These are phyloP conservation scores for Holacanthus passer DNA, from an alignment of 2,113 vertebrate genomes.

Conservation along the genomic window DNA sequence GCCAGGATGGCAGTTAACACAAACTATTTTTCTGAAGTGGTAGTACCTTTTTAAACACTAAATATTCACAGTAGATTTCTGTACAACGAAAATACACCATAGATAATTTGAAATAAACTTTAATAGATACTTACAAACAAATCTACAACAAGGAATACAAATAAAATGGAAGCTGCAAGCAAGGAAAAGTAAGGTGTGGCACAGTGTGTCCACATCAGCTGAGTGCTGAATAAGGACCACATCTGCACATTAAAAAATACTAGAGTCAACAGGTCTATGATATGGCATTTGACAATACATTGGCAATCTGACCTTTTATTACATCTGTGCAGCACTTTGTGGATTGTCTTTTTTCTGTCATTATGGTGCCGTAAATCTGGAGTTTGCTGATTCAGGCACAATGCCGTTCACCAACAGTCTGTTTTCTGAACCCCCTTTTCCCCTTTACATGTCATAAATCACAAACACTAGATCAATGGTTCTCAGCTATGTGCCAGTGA, in stretches of 20 bases:
- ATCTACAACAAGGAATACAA: constrained; percentile 92
- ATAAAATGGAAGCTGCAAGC: constrained; percentile 88
- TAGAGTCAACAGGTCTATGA: constrained; percentile 61
- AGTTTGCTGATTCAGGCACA: constrained; percentile 70
- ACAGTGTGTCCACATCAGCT: constrained; percentile 59
- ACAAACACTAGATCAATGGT: constrained; percentile 64
- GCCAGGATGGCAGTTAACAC: too few species aligned
- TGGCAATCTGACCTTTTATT: constrained; percentile 62
- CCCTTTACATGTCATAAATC: constrained; percentile 47
- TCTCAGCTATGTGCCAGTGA: constrained; percentile 51
- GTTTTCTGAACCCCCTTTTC: background rate
- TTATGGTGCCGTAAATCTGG: constrained; percentile 48
- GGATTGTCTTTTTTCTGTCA: constrained; percentile 69
- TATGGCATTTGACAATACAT: constrained; percentile 65
- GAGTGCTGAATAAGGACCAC: constrained; percentile 56
- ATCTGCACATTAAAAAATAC: constrained; percentile 74
- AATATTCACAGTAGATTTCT: background rate
- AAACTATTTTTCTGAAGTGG: background rate
- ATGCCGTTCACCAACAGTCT: constrained; percentile 71
- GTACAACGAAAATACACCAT: background rate
- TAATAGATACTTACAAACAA: constrained; percentile 91
- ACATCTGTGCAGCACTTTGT: constrained; percentile 72
- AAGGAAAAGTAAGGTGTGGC: constrained; percentile 62
- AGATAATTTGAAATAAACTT: constrained; percentile 89
- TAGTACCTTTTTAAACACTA: background rate